Evolutionary conservation across 2,888 invertebrate genomes (phyloP).

Genomic region (Tortricodes alternella): DNA sequence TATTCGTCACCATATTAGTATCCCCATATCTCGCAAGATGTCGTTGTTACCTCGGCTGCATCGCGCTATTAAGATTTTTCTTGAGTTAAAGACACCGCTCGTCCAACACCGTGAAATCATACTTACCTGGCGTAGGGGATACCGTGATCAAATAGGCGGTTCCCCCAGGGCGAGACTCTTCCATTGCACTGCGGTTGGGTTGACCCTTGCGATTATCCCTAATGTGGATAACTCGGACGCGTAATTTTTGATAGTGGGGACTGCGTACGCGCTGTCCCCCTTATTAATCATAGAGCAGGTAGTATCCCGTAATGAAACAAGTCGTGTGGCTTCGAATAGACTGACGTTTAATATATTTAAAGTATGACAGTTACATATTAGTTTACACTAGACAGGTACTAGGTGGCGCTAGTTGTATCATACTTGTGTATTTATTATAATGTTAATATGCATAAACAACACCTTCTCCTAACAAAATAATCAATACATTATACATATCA

Average conservation of each 20-base stretch:
- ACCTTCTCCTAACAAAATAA: not conserved
- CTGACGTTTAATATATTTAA: not conserved
- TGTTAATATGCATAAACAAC: no score
- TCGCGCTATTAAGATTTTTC: not conserved
- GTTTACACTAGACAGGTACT: no score
- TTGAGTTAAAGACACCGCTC: not conserved
- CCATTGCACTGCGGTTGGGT: conserved; percentile 19
- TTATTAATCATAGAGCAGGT: not conserved
- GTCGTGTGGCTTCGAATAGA: no score
- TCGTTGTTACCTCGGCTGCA: not conserved
- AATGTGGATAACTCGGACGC: not conserved
- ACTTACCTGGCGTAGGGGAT: conserved; percentile 27
- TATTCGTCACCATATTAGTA: not conserved
- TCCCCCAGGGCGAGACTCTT: conserved; percentile 22
- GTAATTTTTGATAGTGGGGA: not conserved
- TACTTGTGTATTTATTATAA: no score
- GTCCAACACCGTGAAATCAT: not conserved
- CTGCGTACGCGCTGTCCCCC: not conserved
- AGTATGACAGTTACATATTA: not conserved
- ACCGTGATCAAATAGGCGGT: conserved; percentile 26
- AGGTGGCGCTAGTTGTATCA: no score
- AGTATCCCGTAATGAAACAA: no score
- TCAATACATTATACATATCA: not conserved
- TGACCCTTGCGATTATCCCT: conserved; percentile 10
- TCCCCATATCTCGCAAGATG: not conserved